Percentiles rank a stretch among this genome's conserved stretches.
Evolutionary conservation across 1,140 invertebrate genomes (phyloP).

Genomic region (Argopecten irradians): DNA sequence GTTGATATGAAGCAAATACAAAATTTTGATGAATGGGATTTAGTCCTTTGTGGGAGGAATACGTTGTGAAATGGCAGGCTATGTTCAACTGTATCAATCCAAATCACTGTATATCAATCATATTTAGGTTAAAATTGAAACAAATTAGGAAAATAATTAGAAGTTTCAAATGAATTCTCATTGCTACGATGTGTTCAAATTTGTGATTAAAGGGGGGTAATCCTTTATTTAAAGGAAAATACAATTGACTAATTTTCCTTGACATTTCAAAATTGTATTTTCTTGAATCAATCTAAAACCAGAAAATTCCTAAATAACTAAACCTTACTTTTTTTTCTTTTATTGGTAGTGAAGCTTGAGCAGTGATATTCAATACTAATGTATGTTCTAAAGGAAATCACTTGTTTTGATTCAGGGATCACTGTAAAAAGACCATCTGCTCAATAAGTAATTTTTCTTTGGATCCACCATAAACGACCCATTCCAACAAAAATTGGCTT

Average conservation of each 20-base stretch:
- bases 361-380: too few relatives aligned
- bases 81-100: not conserved
- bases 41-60: not conserved
- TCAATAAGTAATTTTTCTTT: too few relatives aligned
- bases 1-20: not conserved
- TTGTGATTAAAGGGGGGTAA: not conserved
- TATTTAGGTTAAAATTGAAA: not conserved
- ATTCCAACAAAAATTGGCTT: too few relatives aligned
- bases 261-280: not conserved
- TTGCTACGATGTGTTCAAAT: not conserved
- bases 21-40: not conserved
- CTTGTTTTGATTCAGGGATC: too few relatives aligned
- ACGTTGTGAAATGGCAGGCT: not conserved
- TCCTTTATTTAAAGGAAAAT: not conserved
- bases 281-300: too few relatives aligned
- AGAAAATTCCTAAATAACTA: too few relatives aligned
- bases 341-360: too few relatives aligned
- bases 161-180: not conserved
- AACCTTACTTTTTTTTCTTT: too few relatives aligned
- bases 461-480: too few relatives aligned
- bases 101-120: not conserved
- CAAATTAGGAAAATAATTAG: not conserved
- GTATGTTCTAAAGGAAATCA: too few relatives aligned
- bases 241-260: not conserved
- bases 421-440: too few relatives aligned